phyloP scores from a whole-genome alignment of 2,113 vertebrate genomes.

The Aix galericulata region DNA sequence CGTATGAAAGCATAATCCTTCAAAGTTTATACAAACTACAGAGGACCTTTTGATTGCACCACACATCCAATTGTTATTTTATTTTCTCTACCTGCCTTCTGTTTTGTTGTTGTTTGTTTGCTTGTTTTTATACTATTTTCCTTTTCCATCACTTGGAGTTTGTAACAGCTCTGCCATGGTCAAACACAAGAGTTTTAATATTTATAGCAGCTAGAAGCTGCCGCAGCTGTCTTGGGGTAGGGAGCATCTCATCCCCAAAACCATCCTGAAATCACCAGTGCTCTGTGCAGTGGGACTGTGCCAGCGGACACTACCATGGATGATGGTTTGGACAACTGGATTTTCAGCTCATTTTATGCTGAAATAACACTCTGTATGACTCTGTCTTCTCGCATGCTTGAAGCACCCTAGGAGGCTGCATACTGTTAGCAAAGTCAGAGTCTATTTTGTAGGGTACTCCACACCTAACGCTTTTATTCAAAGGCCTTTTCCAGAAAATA shows the following conservation, averaged over 20 bases:
- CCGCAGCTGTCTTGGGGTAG: background rate
- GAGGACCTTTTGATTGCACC: background rate
- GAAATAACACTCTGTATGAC: background rate
- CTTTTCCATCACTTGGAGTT: background rate
- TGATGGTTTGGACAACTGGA: background rate
- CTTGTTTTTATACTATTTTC: background rate
- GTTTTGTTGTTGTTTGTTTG: background rate
- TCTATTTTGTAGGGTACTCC: background rate
- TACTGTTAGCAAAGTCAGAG: background rate
- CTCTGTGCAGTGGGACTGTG: accelerated
- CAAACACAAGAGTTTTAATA: background rate
- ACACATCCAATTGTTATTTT: background rate
- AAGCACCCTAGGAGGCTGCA: background rate
- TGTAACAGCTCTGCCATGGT: background rate
- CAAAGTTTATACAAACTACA: background rate
- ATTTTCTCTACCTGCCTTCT: background rate
- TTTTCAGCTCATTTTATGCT: background rate
- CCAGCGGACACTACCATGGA: background rate
- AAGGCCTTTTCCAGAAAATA: background rate
- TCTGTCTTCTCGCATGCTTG: background rate
- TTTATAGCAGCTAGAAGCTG: background rate
- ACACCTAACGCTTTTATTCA: background rate
- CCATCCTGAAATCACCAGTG: background rate
- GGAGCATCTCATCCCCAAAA: background rate
- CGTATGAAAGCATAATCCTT: background rate